These are phyloP conservation scores for Pharmacophagus antenor DNA, from an alignment of 2,888 invertebrate genomes.

Conservation along the genomic window DNA sequence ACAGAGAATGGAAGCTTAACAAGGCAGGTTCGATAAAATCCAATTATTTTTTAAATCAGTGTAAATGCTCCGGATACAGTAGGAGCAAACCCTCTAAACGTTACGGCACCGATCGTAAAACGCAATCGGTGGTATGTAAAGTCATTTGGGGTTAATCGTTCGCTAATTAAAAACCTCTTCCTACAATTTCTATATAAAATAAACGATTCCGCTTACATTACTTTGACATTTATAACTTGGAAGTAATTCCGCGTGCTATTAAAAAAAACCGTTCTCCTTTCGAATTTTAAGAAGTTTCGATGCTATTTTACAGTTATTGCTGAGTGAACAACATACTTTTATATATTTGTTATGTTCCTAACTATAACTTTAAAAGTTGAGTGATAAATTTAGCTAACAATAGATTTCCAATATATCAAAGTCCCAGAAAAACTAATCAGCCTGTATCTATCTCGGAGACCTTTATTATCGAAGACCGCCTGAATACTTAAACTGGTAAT, in stretches of 20 bases:
- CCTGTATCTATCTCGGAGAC: too few species aligned
- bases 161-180: constrained; percentile 23
- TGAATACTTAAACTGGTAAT: too few species aligned
- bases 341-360: background rate
- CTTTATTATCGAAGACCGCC: too few species aligned
- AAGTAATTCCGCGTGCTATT: constrained; percentile 5
- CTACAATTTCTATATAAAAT: constrained; percentile 21
- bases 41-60: too few species aligned
- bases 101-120: constrained; percentile 17
- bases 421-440: too few species aligned
- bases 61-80: constrained; percentile 15
- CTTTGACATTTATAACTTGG: constrained; percentile 19
- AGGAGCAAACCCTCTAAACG: constrained; percentile 19
- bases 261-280: constrained; percentile 13
- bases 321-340: background rate
- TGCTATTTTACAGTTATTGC: constrained; percentile 11
- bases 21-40: too few species aligned
- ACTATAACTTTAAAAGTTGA: background rate
- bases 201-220: constrained; percentile 17
- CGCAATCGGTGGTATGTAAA: constrained; percentile 10
- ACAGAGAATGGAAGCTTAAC: too few species aligned
- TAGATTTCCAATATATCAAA: too few species aligned
- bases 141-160: constrained; percentile 11
- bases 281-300: constrained; percentile 4
- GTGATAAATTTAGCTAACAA: too few species aligned